Base-by-base conservation (phyloP, 2,113 vertebrate genomes). In the Taxidea taxus region DNA sequence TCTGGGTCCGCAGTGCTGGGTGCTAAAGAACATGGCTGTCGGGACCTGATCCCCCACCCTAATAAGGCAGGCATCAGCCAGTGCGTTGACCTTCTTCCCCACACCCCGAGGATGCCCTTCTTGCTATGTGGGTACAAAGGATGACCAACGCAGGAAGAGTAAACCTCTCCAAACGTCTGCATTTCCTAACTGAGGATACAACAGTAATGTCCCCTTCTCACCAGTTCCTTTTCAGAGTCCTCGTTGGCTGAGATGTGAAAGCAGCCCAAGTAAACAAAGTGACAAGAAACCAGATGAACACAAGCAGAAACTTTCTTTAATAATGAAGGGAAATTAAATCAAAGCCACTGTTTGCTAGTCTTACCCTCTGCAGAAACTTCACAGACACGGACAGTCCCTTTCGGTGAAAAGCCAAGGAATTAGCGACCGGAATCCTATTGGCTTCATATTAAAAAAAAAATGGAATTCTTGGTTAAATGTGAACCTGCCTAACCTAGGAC, bases 241-340 rank as follows among this genome's bases (percentile, higher is more conserved):
- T 4, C 2, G 13, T 23, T 12, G 15, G 18, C 60, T 1, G 31
- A 68, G n/a, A 15, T 13, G 1, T 1, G 8, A n/a, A 18, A 29
- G 27, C 20, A 70, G 10, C 39, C 25, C 25, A 29, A 44, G 27
- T 15, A 44, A 31, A 44, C n/a, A 66, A 34, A 44, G 18, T 27
- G 29, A 23, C 31, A 58, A 29, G 18, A 60, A 37, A 21, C 0
- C 1, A n/a, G 29, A 44, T 20, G 42, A 83, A 72, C 58, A 58
- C 6, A 14, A 3, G 20, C 20, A 21, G 20, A 8, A 75, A 34
- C 7, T 20, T 16, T 70, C 21, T 44, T 44, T 8, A 34, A 27
- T 13, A 58, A 44, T 10, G 2, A 66, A 51, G 23, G 75, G 39
- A 83, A 83, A n/a, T 47, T 27, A 47, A n/a, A 27, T 13, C 5